Evolutionary conservation across 2,113 vertebrate species (phyloP), one percentile per base, ranked within the genome.

Genomic region (human (Homo sapiens)): DNA sequence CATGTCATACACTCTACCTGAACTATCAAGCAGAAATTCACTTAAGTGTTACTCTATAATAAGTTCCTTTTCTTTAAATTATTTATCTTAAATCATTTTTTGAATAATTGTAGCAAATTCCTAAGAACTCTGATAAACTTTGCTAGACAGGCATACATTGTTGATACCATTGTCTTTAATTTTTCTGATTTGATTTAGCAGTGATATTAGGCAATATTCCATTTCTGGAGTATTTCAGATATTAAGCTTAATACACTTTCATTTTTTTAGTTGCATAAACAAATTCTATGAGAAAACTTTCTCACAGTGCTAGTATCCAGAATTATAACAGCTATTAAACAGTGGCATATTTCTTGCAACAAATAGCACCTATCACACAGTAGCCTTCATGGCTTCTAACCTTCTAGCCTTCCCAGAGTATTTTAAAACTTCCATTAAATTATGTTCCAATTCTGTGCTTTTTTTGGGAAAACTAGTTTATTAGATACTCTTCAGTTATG

Each of bases 251-350:
- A 57, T 66, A 79, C 1, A n/a, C 1, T 93, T 79, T 70, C 27
- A 87, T 75, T 95, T 92, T 90, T 84, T 79, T 87, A n/a, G 94
- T 52, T 94, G 48, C 35, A 13, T 75, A 83, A 89, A 95, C 40
- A 90, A 90, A 97, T 90, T 93, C 35, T 11, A 43, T 38, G 35
- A 91, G 43, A 75, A 61, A 5, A 22, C 57, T 93, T 97, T 96
- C 87, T 97, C 40, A 83, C 5, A 45, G 18, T 61, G 23, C 5
- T 90, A 10, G 18, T 70, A 92, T 12, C 12, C 40, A 95, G 55
- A 12, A 86, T 76, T 94, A 82, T 32, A 89, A n/a, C 2, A 57
- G 6, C 27, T 92, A 66, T 86, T 86, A 92, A 72, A 89, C 66
- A 79, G 50, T 59, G 40, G 10, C 20, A 68, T 91, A 68, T 86